A percentile compares a stretch with the other conserved stretches of the same genome.
Conservation (phyloP, 1,140 invertebrate species). For the Leucophenga varia region DNA sequence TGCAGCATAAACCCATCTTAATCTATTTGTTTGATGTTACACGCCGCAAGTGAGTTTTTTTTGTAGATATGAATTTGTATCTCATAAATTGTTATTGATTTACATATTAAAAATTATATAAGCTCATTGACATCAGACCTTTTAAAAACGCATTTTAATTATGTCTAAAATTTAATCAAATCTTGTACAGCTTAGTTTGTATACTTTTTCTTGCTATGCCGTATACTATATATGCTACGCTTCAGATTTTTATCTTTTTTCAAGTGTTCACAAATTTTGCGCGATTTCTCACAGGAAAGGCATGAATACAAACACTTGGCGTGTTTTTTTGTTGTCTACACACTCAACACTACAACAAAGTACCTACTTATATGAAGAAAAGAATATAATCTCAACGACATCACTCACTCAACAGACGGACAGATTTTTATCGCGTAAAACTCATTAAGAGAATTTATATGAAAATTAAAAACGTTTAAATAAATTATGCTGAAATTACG, state of each 20-base stretch:
- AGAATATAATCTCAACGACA: neutral
- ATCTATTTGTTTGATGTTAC: too few species aligned
- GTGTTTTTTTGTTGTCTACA: conserved; percentile 13
- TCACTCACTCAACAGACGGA: conserved; percentile 7
- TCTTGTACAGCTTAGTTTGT: conserved; percentile 7
- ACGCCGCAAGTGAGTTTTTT: too few species aligned
- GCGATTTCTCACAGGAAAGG: conserved; percentile 55
- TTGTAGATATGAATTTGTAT: too few species aligned
- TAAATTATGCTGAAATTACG: conserved; percentile 35
- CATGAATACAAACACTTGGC: conserved; percentile 50
- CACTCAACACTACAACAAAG: conserved; percentile 1
- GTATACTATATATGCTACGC: neutral
- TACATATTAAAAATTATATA: too few species aligned
- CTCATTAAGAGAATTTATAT: conserved; percentile 48
- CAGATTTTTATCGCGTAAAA: conserved; percentile 35
- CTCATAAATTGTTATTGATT: too few species aligned
- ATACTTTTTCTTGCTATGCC: too few species aligned
- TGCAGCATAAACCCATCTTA: too few species aligned
- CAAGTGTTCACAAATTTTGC: conserved; percentile 35
- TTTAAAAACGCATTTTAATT: too few species aligned
- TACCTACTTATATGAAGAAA: conserved; percentile 5
- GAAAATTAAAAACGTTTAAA: conserved; percentile 49
- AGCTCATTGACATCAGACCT: too few species aligned
- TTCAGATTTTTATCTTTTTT: neutral
- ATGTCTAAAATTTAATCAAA: conserved; percentile 12